Conservation (phyloP, 2,797 vertebrate species). For the Neosilurus mollespiculum region DNA sequence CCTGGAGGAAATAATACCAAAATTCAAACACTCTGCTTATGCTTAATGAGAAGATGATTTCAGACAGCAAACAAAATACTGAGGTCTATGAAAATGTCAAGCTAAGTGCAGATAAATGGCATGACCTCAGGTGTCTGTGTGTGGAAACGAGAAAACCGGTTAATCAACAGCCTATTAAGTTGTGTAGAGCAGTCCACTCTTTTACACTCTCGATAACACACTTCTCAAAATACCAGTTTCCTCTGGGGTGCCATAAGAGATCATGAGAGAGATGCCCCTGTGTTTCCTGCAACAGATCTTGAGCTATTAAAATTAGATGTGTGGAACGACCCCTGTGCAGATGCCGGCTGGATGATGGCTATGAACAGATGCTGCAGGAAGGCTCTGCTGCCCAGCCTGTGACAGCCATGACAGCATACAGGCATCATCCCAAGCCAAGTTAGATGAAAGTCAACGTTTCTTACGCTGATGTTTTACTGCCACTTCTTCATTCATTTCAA, state of each 20-base stretch:
- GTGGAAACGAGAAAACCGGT: slow-evolving; percentile 6
- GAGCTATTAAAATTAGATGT: slow-evolving; percentile 43
- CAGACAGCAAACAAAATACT: background rate
- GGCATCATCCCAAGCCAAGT: slow-evolving; percentile 26
- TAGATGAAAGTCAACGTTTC: slow-evolving; percentile 7
- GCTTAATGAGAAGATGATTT: slow-evolving; percentile 1
- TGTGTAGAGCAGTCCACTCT: slow-evolving; percentile 3
- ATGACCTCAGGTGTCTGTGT: slow-evolving; percentile 2
- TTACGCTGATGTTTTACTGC: background rate
- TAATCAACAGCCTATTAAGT: slow-evolving; percentile 35
- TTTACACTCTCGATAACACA: slow-evolving; percentile 21
- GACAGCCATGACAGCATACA: slow-evolving; percentile 43
- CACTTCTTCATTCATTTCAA: background rate
- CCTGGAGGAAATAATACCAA: slow-evolving; percentile 3
- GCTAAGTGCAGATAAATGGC: slow-evolving; percentile 21
- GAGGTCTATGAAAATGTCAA: slow-evolving; percentile 23
- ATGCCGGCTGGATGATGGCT: slow-evolving; percentile 34
- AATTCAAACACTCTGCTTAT: slow-evolving; percentile 12
- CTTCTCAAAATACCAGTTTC: slow-evolving; percentile 9
- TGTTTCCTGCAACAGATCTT: slow-evolving; percentile 28
- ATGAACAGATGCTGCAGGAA: slow-evolving; percentile 47
- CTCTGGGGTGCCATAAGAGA: slow-evolving; percentile 25
- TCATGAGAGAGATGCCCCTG: slow-evolving; percentile 15
- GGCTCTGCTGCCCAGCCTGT: slow-evolving; percentile 15
- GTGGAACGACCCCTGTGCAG: slow-evolving; percentile 31